Evolutionary conservation across 2,888 invertebrate genomes (phyloP).

Genomic region (Melieria picta): DNA sequence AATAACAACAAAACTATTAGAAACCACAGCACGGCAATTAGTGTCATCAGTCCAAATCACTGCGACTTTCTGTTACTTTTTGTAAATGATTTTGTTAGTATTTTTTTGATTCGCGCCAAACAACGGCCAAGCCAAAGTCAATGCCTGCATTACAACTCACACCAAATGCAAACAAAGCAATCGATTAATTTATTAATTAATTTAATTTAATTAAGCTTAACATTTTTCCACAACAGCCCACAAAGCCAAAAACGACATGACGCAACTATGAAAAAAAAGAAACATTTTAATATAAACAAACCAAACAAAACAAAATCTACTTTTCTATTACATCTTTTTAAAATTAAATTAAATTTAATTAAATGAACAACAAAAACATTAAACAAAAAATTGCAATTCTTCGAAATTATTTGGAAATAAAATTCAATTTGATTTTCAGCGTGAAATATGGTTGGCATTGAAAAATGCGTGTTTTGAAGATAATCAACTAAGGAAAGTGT

Average conservation of each 20-base stretch:
- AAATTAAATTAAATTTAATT: slow-evolving; percentile 29
- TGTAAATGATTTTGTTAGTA: background rate
- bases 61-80: slow-evolving; percentile 6
- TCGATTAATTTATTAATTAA: background rate
- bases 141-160: background rate
- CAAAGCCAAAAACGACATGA: slow-evolving; percentile 6
- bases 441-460: background rate
- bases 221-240: slow-evolving; percentile 15
- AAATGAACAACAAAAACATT: slow-evolving; percentile 32
- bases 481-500: no score
- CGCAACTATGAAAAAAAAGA: slow-evolving; percentile 10
- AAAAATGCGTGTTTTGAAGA: no score
- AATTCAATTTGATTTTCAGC: slow-evolving; percentile 20
- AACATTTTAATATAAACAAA: slow-evolving; percentile 1
- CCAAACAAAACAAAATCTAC: slow-evolving; percentile 20
- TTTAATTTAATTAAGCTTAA: slow-evolving; percentile 2
- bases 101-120: background rate
- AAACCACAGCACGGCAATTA: slow-evolving; percentile 22
- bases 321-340: slow-evolving; percentile 33
- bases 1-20: slow-evolving; percentile 8
- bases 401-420: slow-evolving; percentile 15
- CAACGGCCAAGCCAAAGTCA: slow-evolving; percentile 3
- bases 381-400: background rate
- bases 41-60: background rate
- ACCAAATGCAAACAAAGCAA: slow-evolving; percentile 9